These are phyloP conservation scores for Leptocoma aspasia DNA, from an alignment of 2,113 vertebrate genomes.

Conservation along the genomic window DNA sequence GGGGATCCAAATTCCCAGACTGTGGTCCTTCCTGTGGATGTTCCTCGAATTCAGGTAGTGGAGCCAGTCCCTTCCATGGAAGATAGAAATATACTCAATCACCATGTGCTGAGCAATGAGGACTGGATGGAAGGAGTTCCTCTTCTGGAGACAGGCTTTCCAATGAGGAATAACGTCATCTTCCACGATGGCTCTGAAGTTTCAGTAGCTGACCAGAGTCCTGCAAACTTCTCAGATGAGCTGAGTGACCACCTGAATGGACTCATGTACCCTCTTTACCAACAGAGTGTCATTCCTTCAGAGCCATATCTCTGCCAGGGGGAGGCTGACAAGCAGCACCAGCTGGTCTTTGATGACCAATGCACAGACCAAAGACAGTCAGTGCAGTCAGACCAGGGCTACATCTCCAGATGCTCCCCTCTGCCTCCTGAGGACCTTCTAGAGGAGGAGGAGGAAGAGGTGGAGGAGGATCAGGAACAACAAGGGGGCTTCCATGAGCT, in stretches of 20 bases:
- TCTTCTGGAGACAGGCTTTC: constrained; percentile 17
- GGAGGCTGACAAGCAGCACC: constrained; percentile 28
- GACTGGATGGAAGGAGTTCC: constrained; percentile 50
- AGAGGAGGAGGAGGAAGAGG: constrained; percentile 26
- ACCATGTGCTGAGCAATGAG: constrained; percentile 15
- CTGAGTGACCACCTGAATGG: constrained; percentile 31
- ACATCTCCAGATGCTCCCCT: constrained; percentile 81
- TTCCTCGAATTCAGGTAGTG: neutral
- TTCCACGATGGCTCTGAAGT: neutral
- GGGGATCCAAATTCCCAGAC: neutral
- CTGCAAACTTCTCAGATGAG: neutral
- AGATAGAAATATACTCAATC: neutral
- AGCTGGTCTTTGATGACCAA: constrained; percentile 38
- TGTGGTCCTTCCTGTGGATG: neutral
- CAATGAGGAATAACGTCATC: constrained; percentile 26
- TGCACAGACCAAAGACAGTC: constrained; percentile 74
- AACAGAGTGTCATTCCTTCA: constrained; percentile 19
- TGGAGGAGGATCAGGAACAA: neutral
- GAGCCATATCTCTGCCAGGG: neutral
- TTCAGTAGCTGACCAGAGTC: neutral
- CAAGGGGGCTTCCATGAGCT: neutral
- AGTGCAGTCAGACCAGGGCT: constrained; percentile 88
- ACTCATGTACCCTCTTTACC: constrained; percentile 52
- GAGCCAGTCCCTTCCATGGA: neutral
- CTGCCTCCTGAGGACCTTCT: constrained; percentile 60